phyloP scores from a whole-genome alignment of 2,113 vertebrate genomes.

The Colinus virginianus region DNA sequence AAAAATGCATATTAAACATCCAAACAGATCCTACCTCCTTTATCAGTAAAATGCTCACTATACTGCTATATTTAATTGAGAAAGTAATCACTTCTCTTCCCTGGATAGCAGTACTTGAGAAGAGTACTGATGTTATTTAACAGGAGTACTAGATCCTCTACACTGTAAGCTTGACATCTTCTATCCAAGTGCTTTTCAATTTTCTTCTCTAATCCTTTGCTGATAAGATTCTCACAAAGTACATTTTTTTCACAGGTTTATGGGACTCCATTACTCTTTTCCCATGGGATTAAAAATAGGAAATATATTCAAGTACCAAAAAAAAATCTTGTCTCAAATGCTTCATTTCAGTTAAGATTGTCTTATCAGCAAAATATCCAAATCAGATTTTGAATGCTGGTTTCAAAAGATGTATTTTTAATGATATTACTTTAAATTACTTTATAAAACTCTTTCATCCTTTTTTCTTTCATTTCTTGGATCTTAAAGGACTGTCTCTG shows the following conservation, averaged over 20 bases:
- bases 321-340: rapidly evolving
- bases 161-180: not conserved
- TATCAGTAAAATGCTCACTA: not conserved
- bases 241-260: not conserved
- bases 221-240: not conserved
- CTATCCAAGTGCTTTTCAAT: not conserved
- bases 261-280: not conserved
- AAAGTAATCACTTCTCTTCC: not conserved
- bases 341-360: not conserved
- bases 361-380: not conserved
- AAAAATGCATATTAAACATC: not conserved
- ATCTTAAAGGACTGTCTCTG: not conserved
- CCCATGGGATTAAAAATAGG: rapidly evolving
- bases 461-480: not conserved
- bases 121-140: not conserved
- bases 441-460: not conserved
- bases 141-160: not conserved
- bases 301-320: not conserved
- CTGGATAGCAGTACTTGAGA: not conserved
- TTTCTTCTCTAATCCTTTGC: not conserved
- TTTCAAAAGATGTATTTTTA: not conserved
- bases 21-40: not conserved
- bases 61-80: not conserved
- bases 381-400: not conserved
- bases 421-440: not conserved